phyloP scores from a whole-genome alignment of 1,140 invertebrate genomes.

The Magallana gigas region DNA sequence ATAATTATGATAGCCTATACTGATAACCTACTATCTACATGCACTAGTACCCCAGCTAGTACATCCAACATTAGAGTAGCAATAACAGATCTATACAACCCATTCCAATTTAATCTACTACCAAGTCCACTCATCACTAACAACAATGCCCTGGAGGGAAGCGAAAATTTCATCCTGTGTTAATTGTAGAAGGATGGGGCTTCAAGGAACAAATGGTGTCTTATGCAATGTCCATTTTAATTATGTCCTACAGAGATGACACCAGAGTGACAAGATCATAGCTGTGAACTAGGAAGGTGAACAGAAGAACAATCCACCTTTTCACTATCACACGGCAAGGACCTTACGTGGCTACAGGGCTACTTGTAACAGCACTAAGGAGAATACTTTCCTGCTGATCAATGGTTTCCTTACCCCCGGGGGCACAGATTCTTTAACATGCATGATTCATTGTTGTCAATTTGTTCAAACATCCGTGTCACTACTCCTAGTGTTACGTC shows the following conservation, averaged over 20 bases:
- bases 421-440: not conserved
- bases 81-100: too few relatives aligned
- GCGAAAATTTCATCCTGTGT: too few relatives aligned
- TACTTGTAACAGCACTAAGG: not conserved
- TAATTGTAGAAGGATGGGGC: too few relatives aligned
- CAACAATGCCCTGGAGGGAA: too few relatives aligned
- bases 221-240: not conserved
- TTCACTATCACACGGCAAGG: not conserved
- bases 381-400: not conserved
- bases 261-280: not conserved
- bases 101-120: too few relatives aligned
- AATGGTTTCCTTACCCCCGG: not conserved
- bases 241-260: not conserved
- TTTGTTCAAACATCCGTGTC: not conserved
- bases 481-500: too few relatives aligned
- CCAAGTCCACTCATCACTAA: too few relatives aligned
- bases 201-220: not conserved
- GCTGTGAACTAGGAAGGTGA: not conserved
- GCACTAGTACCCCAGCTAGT: too few relatives aligned
- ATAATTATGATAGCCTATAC: too few relatives aligned
- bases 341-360: not conserved
- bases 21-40: too few relatives aligned
- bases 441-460: not conserved
- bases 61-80: too few relatives aligned
- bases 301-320: not conserved